Conservation (phyloP, 1,140 invertebrate genomes). For the Tetranychus urticae region DNA sequence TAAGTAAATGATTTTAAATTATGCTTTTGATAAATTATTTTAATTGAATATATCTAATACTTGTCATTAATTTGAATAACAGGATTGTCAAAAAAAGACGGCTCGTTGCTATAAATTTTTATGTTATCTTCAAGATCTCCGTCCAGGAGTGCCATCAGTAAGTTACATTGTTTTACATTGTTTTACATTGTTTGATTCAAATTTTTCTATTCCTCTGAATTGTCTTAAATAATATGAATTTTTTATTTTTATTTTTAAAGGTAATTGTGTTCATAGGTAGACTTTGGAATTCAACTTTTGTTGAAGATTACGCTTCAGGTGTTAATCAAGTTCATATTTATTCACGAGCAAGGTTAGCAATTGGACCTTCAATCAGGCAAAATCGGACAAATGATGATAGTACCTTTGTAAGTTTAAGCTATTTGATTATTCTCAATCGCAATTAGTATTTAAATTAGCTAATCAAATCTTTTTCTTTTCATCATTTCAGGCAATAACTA, state of each 20-base stretch:
- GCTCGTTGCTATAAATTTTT: conserved; percentile 63
- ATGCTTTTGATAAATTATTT: neutral
- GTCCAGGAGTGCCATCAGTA: conserved; percentile 38
- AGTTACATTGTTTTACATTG: neutral
- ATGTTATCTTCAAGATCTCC: conserved; percentile 50
- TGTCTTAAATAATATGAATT: neutral
- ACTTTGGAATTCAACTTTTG: conserved; percentile 67
- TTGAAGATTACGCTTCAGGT: conserved; percentile 16
- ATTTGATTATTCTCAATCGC: neutral
- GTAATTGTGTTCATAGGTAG: conserved; percentile 20
- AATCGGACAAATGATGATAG: conserved; percentile 35
- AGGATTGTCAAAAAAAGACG: conserved; percentile 47
- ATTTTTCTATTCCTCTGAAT: neutral
- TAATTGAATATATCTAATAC: too few relatives aligned
- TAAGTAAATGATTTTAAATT: conserved; percentile 17
- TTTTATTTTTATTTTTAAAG: conserved; percentile 17
- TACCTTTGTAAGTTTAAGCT: conserved; percentile 6
- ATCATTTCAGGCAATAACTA: conserved; percentile 32
- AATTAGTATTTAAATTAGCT: conserved; percentile 2
- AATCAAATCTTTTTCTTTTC: conserved; percentile 8
- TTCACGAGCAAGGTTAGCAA: conserved; percentile 43
- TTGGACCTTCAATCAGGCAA: conserved; percentile 40
- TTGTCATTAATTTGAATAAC: conserved; percentile 19
- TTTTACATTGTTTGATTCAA: too few relatives aligned
- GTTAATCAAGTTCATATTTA: conserved; percentile 57